Conservation (phyloP, 2,888 invertebrate genomes). For the Mythimna pallens region DNA sequence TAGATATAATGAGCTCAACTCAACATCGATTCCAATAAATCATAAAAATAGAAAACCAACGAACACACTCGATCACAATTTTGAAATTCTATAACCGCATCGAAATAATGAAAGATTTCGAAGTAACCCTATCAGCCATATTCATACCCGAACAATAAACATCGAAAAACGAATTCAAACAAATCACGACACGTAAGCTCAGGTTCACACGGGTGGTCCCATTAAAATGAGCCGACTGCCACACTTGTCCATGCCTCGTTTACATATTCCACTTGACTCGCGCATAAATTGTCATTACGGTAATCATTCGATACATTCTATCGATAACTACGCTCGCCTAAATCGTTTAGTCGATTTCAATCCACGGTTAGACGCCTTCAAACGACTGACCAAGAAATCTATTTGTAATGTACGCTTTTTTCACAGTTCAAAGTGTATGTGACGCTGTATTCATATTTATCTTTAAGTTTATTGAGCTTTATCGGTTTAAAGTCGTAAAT, state of each 20-base stretch:
- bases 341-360: slow-evolving; percentile 78
- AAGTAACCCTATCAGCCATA: slow-evolving; percentile 49
- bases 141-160: slow-evolving; percentile 61
- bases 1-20: slow-evolving; percentile 29
- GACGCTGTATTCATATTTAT: slow-evolving; percentile 78
- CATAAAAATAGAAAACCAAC: slow-evolving; percentile 2
- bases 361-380: slow-evolving; percentile 79
- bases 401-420: slow-evolving; percentile 70
- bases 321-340: slow-evolving; percentile 80
- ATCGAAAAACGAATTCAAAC: slow-evolving; percentile 63
- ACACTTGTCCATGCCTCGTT: slow-evolving; percentile 82
- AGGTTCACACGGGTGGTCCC: slow-evolving; percentile 84
- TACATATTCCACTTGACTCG: slow-evolving; percentile 84
- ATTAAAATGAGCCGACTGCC: slow-evolving; percentile 77
- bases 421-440: slow-evolving; percentile 70
- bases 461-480: slow-evolving; percentile 79
- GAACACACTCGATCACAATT: slow-evolving; percentile 31
- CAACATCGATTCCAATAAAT: slow-evolving; percentile 40
- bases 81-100: slow-evolving; percentile 41
- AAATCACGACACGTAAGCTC: slow-evolving; percentile 66
- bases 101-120: slow-evolving; percentile 47
- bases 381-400: slow-evolving; percentile 72
- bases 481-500: slow-evolving; percentile 83
- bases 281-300: slow-evolving; percentile 89
- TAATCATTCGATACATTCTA: slow-evolving; percentile 85